Percentiles rank a stretch among this genome's conserved stretches.
Evolutionary conservation across 2,888 invertebrate species (phyloP).

Genomic region (Macrosoma leucophasiata): DNA sequence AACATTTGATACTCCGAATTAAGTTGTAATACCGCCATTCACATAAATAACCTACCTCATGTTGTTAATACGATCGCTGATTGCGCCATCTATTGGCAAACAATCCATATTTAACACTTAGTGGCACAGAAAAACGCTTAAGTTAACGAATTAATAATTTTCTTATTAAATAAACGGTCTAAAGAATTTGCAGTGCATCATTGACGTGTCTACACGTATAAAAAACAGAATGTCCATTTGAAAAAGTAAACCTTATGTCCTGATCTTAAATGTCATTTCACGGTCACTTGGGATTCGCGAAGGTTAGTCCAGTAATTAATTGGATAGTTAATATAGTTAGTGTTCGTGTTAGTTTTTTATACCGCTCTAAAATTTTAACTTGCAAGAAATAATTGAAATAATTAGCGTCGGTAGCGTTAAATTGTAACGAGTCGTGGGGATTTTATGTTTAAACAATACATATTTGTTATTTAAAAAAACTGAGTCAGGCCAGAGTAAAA

Average conservation of each 20-base stretch:
- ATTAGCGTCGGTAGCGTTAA: too few relatives aligned
- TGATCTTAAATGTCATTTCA: slow-evolving; percentile 50
- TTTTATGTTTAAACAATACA: too few relatives aligned
- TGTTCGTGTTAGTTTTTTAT: slow-evolving; percentile 8
- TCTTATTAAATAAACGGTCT: slow-evolving; percentile 32
- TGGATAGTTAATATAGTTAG: slow-evolving; percentile 8
- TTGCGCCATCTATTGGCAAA: slow-evolving; percentile 31
- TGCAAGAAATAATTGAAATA: too few relatives aligned
- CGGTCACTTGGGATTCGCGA: slow-evolving; percentile 43
- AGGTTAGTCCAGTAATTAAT: slow-evolving; percentile 19
- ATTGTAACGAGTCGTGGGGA: too few relatives aligned
- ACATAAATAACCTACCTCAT: too few relatives aligned
- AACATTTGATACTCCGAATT: too few relatives aligned
- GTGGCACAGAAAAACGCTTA: slow-evolving; percentile 31
- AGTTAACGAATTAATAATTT: slow-evolving; percentile 33
- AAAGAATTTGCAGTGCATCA: slow-evolving; percentile 24
- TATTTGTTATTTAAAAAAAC: too few relatives aligned
- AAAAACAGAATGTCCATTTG: slow-evolving; percentile 24
- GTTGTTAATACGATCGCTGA: too few relatives aligned
- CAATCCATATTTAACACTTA: slow-evolving; percentile 34
- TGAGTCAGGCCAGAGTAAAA: too few relatives aligned
- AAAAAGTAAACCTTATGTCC: slow-evolving; percentile 23
- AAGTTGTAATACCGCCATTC: too few relatives aligned
- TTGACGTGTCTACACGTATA: slow-evolving; percentile 28
- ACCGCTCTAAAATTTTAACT: too few relatives aligned